Evolutionary conservation across 1,140 invertebrate genomes (phyloP), one percentile per base, ranked within the genome.

Genomic region (Anadara kagoshimensis): DNA sequence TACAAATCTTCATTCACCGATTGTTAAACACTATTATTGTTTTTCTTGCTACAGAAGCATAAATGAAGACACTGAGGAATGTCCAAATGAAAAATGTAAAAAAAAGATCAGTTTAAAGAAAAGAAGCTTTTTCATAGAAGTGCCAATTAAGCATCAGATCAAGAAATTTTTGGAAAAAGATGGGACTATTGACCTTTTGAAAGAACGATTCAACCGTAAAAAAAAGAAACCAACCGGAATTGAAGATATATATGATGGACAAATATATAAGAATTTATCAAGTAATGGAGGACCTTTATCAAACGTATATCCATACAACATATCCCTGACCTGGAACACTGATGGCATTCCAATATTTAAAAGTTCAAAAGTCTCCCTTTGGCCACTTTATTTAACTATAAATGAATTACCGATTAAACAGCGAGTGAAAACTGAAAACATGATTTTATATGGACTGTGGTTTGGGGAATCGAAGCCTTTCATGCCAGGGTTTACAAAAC

Each of bases 281-380:
- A 5, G 1, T 24, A 3, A 5, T 45, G 53, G 53, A 36, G 62
- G 47, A 64, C 62, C 62, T 16, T 41, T 64, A n/a, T 51, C 45
- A 16, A 47, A 24, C 8, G 14, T 14, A 14, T 26, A 45, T 58
- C 65, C 65, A 7, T 24, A 68, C 43, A 68, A 58, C 22, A 76
- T 51, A 76, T 65, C 7, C 69, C n/a, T n/a, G n/a, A n/a, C n/a
- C n/a, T n/a, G n/a, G n/a, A n/a, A n/a, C n/a, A n/a, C n/a, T n/a
- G n/a, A 76, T 68, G 74, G 73, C 14, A 51, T 54, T 0, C 44
- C 73, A 44, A 20, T 76, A 0, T 76, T 76, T 58, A 72, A 73
- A 26, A 69, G 65, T 45, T 69, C 64, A 11, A 77, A 77, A 57
- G 24, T 65, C 3, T 73, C 49, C 0, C 58, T 77, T 5, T 73